phyloP scores from a whole-genome alignment of 2,797 vertebrate species.

The Novumbra hubbsi region DNA sequence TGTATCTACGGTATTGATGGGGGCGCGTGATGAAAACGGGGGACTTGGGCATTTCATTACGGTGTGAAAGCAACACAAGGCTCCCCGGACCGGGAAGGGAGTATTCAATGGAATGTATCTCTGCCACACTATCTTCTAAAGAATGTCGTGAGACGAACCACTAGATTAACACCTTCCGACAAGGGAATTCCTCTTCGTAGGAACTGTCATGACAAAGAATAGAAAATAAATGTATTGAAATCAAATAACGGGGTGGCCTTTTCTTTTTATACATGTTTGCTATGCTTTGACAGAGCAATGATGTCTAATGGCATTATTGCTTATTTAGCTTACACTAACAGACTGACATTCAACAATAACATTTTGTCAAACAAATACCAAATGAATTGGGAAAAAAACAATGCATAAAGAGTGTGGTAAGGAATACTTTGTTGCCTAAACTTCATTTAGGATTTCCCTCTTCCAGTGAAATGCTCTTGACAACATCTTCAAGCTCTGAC shows the following conservation, averaged over 20 bases:
- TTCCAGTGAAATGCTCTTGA: conserved; percentile 49
- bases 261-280: background rate
- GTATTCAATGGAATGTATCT: conserved; percentile 38
- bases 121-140: conserved; percentile 60
- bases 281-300: too few relatives aligned
- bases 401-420: background rate
- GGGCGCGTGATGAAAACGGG: conserved; percentile 49
- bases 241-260: conserved; percentile 24
- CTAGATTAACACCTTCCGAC: conserved; percentile 57
- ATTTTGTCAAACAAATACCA: background rate
- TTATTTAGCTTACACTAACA: background rate
- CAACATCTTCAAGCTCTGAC: conserved; percentile 64
- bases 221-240: conserved; percentile 76
- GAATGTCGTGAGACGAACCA: conserved; percentile 68
- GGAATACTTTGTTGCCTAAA: background rate
- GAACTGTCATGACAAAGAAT: conserved; percentile 54
- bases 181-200: conserved; percentile 60
- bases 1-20: conserved; percentile 49
- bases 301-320: background rate
- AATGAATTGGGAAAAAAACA: background rate
- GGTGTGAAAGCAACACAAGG: conserved; percentile 10
- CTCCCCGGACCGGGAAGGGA: conserved; percentile 9
- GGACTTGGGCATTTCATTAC: conserved; percentile 64
- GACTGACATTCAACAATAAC: background rate
- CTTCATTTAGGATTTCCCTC: conserved; percentile 14